These are phyloP conservation scores for Synodontis membranacea DNA, from an alignment of 2,113 vertebrate species.

Conservation along the genomic window DNA sequence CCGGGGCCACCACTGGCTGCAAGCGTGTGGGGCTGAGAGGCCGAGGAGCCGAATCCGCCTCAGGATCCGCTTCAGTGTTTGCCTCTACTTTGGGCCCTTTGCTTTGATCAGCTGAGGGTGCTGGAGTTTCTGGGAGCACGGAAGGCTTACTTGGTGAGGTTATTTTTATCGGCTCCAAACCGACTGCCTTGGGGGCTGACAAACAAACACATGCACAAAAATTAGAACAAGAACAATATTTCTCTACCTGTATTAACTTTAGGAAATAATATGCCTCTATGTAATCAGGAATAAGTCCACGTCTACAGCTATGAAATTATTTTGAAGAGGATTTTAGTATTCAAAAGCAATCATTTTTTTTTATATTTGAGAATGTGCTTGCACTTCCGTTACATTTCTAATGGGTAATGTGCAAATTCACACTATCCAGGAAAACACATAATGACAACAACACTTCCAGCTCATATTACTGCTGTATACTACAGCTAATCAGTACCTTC, in stretches of 20 bases:
- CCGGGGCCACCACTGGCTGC: slow-evolving; percentile 80
- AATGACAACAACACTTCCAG: neutral
- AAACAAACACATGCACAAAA: slow-evolving; percentile 18
- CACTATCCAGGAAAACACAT: neutral
- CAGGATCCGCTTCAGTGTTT: neutral
- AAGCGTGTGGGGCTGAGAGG: slow-evolving; percentile 87
- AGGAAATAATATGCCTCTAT: neutral
- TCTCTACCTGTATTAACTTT: neutral
- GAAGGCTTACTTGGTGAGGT: slow-evolving; percentile 51
- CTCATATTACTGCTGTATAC: neutral
- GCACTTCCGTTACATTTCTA: neutral
- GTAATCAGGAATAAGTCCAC: too few species aligned
- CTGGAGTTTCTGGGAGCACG: slow-evolving; percentile 51
- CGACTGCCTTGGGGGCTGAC: slow-evolving; percentile 63
- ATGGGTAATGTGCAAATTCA: neutral
- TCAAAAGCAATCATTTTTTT: too few species aligned
- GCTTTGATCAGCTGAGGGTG: slow-evolving; percentile 27
- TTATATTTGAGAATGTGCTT: neutral
- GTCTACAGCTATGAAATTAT: too few species aligned
- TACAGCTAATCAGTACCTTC: slow-evolving; percentile 65
- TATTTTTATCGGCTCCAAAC: slow-evolving; percentile 74
- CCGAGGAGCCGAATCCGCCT: slow-evolving; percentile 61
- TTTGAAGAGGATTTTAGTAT: neutral
- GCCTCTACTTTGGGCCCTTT: slow-evolving; percentile 24
- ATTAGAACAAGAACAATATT: neutral